These are phyloP conservation scores for Forbesichthys agassizii DNA, from an alignment of 2,113 vertebrate genomes.

Conservation along the genomic window DNA sequence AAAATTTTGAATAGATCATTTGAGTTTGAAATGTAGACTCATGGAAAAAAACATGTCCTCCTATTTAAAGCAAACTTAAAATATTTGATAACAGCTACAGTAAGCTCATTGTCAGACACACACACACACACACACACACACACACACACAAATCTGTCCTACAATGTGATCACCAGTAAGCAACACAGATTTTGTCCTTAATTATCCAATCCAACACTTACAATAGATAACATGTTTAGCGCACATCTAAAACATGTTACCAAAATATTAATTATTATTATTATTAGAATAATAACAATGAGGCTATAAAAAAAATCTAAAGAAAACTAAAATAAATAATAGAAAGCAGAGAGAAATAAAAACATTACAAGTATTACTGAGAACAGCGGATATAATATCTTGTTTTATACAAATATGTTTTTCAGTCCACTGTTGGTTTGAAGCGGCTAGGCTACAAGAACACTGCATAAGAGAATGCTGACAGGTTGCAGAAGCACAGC, in stretches of 20 bases:
- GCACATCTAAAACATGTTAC: constrained; percentile 57
- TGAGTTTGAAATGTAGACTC: background rate
- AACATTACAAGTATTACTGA: constrained; percentile 65
- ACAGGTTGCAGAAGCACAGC: constrained; percentile 57
- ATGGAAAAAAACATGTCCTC: background rate
- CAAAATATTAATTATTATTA: constrained; percentile 41
- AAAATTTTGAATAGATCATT: background rate
- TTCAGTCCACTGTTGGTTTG: constrained; percentile 56
- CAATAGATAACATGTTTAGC: constrained; percentile 55
- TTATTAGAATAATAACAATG: constrained; percentile 10
- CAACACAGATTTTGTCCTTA: constrained; percentile 14
- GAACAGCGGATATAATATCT: constrained; percentile 59
- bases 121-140: constrained; percentile 25
- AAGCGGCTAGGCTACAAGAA: constrained; percentile 62
- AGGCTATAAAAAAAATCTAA: constrained; percentile 7
- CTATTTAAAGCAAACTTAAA: constrained; percentile 3
- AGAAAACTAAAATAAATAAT: constrained; percentile 38
- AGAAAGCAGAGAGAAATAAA: constrained; percentile 44
- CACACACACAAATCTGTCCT: constrained; percentile 14
- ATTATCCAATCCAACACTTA: constrained; percentile 53
- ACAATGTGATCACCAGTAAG: constrained; percentile 13
- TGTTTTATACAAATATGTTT: constrained; percentile 69
- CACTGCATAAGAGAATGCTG: constrained; percentile 1
- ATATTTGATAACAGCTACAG: constrained; percentile 39
- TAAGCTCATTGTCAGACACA: constrained; percentile 43